phyloP scores from a whole-genome alignment of 2,113 vertebrate species.

The Uropsilus gracilis region DNA sequence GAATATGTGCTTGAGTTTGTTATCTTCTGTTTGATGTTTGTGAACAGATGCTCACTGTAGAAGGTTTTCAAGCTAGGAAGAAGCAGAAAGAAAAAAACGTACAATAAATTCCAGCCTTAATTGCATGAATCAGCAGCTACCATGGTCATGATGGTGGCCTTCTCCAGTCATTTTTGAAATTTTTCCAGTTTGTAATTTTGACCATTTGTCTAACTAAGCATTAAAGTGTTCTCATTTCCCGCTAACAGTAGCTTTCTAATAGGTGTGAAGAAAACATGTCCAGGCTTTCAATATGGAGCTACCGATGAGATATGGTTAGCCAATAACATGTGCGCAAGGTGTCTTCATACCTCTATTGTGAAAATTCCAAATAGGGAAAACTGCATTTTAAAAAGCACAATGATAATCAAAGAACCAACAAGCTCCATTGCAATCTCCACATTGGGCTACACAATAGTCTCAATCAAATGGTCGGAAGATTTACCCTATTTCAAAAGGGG shows the following conservation, averaged over 20 bases:
- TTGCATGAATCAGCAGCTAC: not conserved
- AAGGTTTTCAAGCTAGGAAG: conserved; percentile 20
- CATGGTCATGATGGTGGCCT: not conserved
- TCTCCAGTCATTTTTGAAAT: conserved; percentile 26
- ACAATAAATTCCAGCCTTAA: conserved; percentile 2
- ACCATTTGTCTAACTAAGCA: not conserved
- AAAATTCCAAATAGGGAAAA: conserved; percentile 48
- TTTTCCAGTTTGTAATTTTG: conserved; percentile 34
- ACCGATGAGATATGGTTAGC: conserved; percentile 21
- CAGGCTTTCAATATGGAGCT: conserved; percentile 39
- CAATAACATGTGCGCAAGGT: conserved; percentile 2
- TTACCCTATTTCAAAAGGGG: conserved; percentile 31
- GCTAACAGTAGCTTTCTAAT: conserved; percentile 36
- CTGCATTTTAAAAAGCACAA: conserved; percentile 32
- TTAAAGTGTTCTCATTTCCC: conserved; percentile 4
- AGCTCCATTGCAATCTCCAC: not conserved
- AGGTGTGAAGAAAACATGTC: conserved; percentile 34
- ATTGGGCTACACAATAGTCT: not conserved
- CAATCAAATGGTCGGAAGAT: conserved; percentile 16
- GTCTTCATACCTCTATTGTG: not conserved
- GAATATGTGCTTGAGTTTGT: not conserved
- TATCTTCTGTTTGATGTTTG: not conserved
- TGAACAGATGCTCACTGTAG: not conserved
- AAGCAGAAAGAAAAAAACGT: not conserved
- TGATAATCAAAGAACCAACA: not conserved